Percentiles rank a stretch among this genome's conserved stretches.
Conservation (phyloP, 2,888 invertebrate species). For the Xanthorhoe spadicearia region DNA sequence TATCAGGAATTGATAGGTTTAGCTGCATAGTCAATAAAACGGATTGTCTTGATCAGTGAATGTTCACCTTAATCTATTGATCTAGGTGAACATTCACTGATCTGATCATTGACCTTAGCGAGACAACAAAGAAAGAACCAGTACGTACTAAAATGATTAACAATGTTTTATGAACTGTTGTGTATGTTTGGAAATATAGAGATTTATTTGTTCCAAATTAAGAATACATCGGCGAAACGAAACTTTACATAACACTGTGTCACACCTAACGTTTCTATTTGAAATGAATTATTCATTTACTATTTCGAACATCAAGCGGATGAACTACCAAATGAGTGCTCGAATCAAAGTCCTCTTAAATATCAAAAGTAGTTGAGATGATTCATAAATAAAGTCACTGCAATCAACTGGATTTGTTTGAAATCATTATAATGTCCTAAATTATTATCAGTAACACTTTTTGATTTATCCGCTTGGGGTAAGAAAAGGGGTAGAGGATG, state of each 20-base stretch:
- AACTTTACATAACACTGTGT: slow-evolving; percentile 32
- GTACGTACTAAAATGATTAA: not conserved
- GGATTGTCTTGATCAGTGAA: too few species aligned
- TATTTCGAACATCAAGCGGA: slow-evolving; percentile 15
- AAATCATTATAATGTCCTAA: too few species aligned
- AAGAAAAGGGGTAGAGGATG: too few species aligned
- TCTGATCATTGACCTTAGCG: not conserved
- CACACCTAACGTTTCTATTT: slow-evolving; percentile 30
- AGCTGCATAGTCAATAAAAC: too few species aligned
- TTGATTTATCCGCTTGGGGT: too few species aligned
- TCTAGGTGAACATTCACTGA: not conserved
- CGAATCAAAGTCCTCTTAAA: too few species aligned
- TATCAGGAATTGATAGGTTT: too few species aligned
- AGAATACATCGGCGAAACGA: slow-evolving; percentile 10
- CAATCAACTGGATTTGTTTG: too few species aligned
- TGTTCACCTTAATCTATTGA: too few species aligned
- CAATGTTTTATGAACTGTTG: not conserved
- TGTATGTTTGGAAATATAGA: slow-evolving; percentile 4
- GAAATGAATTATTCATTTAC: slow-evolving; percentile 29
- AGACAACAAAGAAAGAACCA: not conserved
- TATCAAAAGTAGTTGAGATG: not conserved
- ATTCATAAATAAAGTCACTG: too few species aligned
- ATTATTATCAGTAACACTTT: too few species aligned
- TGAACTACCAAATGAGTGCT: not conserved
- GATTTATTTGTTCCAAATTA: slow-evolving; percentile 26